Base-by-base conservation (phyloP, 2,888 invertebrate genomes). In the Nycteola revayana region DNA sequence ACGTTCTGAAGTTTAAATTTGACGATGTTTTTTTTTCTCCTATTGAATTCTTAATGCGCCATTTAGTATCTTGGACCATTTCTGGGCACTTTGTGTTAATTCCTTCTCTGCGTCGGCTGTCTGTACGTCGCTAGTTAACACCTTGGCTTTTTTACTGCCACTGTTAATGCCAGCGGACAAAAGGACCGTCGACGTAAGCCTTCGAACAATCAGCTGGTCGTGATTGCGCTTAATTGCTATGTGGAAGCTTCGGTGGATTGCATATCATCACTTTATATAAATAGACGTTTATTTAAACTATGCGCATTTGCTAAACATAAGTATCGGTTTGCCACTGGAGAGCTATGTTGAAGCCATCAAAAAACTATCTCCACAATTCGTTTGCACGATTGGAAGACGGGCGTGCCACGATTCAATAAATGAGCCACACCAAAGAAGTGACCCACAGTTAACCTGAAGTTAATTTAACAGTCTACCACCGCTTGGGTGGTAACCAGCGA, bases 401-500 rank as follows among this genome's bases (percentile, higher is more conserved):
- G 14, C 32, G 30, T 47, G 28, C 47, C 52, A 47, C 48, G 46
- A 54, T 65, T 55, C 50, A 53, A 40, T 49, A 46, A 54, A 57
- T 37, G 42, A 28, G 23, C 25, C 41, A 58, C 43, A 34, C 58
- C 53, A 55, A 61, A 64, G 56, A 52, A 56, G 45, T 75, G 73
- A 73, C 75, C 76, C 62, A 64, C 66, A 68, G 75, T 81, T 82
- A 81, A 82, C 75, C 79, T 64, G 66, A 43, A 74, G 73, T 79
- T 75, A 76, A 78, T 79, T 81, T 79, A 76, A 75, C 69, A 67
- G 64, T 62, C 68, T 43, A 49, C 66, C 44, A 49, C 66, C 62
- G 60, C 81, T 62, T 83, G 83, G 83, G 84, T 83, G 83, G 84
- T 73, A 75, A 76, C 73, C 73, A 66, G 66, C 67, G 62, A 71